phyloP scores from a whole-genome alignment of 2,888 invertebrate genomes.

The Stegophylla sp. region DNA sequence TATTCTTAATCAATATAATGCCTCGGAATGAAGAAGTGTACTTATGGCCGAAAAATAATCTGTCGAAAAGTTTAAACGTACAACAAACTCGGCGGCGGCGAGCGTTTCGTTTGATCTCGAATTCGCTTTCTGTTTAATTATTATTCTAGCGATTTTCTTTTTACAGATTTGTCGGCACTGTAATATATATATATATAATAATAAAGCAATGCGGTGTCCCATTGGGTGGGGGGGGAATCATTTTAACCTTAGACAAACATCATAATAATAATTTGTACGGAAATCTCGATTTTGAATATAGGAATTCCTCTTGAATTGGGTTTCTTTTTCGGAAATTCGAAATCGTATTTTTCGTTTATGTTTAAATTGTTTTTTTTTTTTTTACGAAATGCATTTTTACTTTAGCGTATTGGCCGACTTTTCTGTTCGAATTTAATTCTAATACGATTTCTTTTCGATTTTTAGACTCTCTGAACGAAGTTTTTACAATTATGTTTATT shows the following conservation, averaged over 20 bases:
- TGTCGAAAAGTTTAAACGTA: not conserved
- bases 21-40: not conserved
- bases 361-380: not conserved
- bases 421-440: too few relatives aligned
- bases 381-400: too few relatives aligned
- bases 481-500: not conserved
- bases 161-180: not conserved
- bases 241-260: too few relatives aligned
- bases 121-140: not conserved
- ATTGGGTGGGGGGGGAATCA: not conserved
- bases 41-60: not conserved
- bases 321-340: too few relatives aligned
- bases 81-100: not conserved
- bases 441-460: too few relatives aligned
- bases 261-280: not conserved
- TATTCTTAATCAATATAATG: not conserved
- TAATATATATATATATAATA: not conserved
- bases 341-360: not conserved
- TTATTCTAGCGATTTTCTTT: not conserved
- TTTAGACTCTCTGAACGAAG: constrained; percentile 19
- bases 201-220: not conserved
- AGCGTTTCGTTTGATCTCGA: not conserved
- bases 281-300: not conserved
- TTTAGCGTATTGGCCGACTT: too few relatives aligned
- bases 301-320: too few relatives aligned